Base-by-base conservation (phyloP, 2,797 vertebrate genomes). In the Capromys pilorides region DNA sequence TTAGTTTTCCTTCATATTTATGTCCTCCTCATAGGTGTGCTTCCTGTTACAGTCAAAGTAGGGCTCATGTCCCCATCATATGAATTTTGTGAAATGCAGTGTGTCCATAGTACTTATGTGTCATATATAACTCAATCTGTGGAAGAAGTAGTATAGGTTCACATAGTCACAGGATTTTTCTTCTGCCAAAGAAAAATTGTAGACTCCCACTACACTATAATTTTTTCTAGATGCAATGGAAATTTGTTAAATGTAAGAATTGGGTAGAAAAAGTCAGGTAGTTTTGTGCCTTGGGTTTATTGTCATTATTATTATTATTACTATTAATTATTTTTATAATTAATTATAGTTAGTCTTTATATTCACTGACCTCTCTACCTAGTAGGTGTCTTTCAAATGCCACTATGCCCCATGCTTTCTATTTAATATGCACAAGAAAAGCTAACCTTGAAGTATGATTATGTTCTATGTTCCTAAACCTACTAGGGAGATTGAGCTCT, bases 291-390 rank as follows among this genome's bases (percentile, higher is more conserved):
- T 36, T 10, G 1, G 36, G 61, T 14, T 64, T 88, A 64, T 5
- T 57, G 18, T 39, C 75, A n/a, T n/a, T 67, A 67, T 19, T 18
- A 33, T 18, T 33, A 45, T 45, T 4, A 45, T 45, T 75, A 4
- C 36, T 90, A 6, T 64, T 61, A 24, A 24, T 59, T 59, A 26
- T 61, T 61, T 2, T 9, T 61, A 24, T 57, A 73, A 45, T 45
- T 45, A 45, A 45, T 51, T 88, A 10, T 57, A 33, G 1, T 69
- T 54, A 51, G 28, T 24, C 5, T 22, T 85, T 64, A 80, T 10
- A 1, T 1, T 2, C 26, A n/a, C 57, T 16, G 1, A 64, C 0
- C 12, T 33, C n/a, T 75, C 18, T 59, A 54, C 7, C 2, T 51
- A 59, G 16, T 41, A 14, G 26, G 8, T 77, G 5, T 16, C 4